Evolutionary conservation across 1,140 invertebrate species (phyloP), one percentile per base, ranked within the genome.

Genomic region (Luehdorfia chinensis): DNA sequence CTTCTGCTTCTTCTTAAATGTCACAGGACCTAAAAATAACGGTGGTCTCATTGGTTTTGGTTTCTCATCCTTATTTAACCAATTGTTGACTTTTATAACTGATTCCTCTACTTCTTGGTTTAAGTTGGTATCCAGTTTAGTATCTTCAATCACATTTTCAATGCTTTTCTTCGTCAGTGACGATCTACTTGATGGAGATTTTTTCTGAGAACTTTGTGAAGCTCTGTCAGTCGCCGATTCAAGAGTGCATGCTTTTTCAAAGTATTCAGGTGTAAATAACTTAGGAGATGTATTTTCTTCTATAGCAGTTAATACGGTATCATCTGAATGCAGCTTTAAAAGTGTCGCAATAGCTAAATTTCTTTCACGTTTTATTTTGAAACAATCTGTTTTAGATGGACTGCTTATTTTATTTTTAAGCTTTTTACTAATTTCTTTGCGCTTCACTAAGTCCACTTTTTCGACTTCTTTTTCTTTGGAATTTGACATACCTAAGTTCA

Each of bases 331-430:
- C 1, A 78, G 32, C 28, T 60, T 70, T 4, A 78, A 33, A 2
- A 78, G 39, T 7, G 67, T 51, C 12, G 62, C 63, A 2, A 80
- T 74, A 0, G 76, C 76, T 0, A 75, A 46, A 37, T 77, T 77
- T 34, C 58, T 66, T 44, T 75, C 58, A 8, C 51, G 57, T 48
- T 76, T 76, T 0, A 41, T 34, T 49, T 59, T 60, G 0, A 56
- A 39, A 49, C 57, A 46, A 16, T 59, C 55, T 0, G 45, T 36
- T 13, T 66, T 52, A 1, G 53, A 55, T 1, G 50, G 51, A 0
- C 47, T 39, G 11, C 28, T 56, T 19, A 80, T 70, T 52, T 66
- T 67, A 0, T 44, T 51, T 50, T 54, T 64, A 6, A 76, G 21
- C 21, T 53, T 51, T 1, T 62, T 30, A 32, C 46, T 57, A 12